Evolutionary conservation across 2,113 vertebrate species (phyloP).

Genomic region (Zosterops pallidus): DNA sequence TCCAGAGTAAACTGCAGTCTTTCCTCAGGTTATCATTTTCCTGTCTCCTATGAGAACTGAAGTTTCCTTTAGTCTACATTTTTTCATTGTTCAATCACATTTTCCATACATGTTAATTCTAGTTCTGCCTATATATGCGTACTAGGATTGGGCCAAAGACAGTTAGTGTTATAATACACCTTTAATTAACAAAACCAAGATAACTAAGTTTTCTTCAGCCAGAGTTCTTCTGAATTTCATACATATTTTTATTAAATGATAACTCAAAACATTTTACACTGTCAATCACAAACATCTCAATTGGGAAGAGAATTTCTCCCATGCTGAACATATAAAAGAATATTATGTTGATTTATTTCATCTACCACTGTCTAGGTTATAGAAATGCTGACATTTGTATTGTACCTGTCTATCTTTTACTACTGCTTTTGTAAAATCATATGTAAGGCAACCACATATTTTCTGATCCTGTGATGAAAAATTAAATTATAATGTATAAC

Average conservation of each 20-base stretch:
- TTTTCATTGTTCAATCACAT: not conserved
- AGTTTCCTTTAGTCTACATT: not conserved
- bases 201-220: not conserved
- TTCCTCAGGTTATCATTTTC: conserved; percentile 39
- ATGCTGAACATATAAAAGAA: not conserved
- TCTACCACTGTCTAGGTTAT: not conserved
- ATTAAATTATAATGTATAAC: not conserved
- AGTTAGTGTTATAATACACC: not conserved
- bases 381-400: not conserved
- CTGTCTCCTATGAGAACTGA: not conserved
- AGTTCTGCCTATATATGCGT: not conserved
- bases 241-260: not conserved
- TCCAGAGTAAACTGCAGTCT: not conserved
- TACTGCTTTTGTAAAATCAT: not conserved
- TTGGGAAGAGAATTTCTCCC: not conserved
- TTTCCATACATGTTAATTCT: not conserved
- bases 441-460: not conserved
- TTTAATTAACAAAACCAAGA: not conserved
- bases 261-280: not conserved
- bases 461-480: not conserved
- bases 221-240: not conserved
- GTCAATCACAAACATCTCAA: not conserved
- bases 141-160: not conserved
- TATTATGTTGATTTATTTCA: not conserved
- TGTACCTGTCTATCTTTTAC: not conserved